These are phyloP conservation scores for Zaprionus ghesquierei DNA, from an alignment of 1,140 invertebrate genomes.

Conservation along the genomic window DNA sequence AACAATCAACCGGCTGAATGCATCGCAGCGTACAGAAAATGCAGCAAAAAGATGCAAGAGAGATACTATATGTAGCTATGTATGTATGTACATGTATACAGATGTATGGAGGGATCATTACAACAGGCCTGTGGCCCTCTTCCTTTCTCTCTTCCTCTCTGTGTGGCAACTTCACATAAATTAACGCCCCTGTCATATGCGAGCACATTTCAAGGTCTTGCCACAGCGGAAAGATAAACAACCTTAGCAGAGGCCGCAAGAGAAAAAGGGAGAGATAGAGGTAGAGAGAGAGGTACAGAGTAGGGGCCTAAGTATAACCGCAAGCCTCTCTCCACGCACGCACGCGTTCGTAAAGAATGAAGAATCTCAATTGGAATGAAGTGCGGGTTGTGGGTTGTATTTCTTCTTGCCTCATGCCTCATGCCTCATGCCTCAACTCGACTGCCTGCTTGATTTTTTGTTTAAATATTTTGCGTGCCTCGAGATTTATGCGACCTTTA, in stretches of 20 bases:
- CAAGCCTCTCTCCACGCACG: constrained; percentile 50
- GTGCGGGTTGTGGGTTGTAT: constrained; percentile 2
- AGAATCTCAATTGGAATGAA: constrained; percentile 18
- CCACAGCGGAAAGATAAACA: constrained; percentile 35
- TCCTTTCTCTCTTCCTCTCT: background rate
- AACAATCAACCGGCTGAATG: constrained; percentile 42
- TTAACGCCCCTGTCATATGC: constrained; percentile 78
- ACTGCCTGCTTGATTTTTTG: constrained; percentile 14
- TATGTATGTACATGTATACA: background rate
- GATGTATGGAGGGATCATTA: constrained; percentile 10
- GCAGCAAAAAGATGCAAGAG: constrained; percentile 4
- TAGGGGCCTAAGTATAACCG: constrained; percentile 31
- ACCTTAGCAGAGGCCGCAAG: constrained; percentile 14
- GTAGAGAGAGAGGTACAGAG: background rate
- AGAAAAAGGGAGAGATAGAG: background rate
- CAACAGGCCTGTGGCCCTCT: background rate
- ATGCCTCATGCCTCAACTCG: constrained; percentile 2
- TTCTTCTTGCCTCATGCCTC: background rate
- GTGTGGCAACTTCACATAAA: constrained; percentile 53
- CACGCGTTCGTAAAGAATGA: constrained; percentile 37
- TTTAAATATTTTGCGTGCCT: constrained; percentile 76
- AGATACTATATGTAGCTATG: background rate
- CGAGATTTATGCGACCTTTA: constrained; percentile 64
- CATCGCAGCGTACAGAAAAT: constrained; percentile 8
- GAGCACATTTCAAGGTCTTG: constrained; percentile 69